A percentile compares a stretch with the other conserved stretches of the same genome.
Evolutionary conservation across 1,140 invertebrate genomes (phyloP).

Genomic region (Hesperophylax magnus): DNA sequence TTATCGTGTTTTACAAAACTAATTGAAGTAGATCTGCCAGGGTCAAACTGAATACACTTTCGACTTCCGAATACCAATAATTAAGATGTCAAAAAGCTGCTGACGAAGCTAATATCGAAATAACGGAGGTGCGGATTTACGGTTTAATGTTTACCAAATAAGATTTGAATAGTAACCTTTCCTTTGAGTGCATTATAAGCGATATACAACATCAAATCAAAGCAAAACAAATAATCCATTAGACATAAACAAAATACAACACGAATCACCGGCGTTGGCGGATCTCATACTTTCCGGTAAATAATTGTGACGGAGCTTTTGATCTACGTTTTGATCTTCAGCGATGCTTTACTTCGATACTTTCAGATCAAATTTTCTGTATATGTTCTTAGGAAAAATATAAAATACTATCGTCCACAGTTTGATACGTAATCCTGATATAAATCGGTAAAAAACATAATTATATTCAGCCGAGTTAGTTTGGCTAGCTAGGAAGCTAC

Average conservation of each 20-base stretch:
- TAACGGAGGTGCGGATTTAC: neutral
- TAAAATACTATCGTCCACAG: too few relatives aligned
- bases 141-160: too few relatives aligned
- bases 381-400: too few relatives aligned
- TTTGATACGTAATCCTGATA: too few relatives aligned
- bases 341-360: neutral
- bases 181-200: constrained; percentile 23
- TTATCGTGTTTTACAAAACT: too few relatives aligned
- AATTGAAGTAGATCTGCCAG: too few relatives aligned
- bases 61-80: neutral
- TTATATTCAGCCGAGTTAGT: too few relatives aligned
- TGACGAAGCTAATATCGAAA: neutral
- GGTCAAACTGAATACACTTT: too few relatives aligned
- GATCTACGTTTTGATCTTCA: neutral
- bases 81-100: constrained; percentile 21
- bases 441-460: too few relatives aligned
- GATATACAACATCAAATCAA: constrained; percentile 15
- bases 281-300: neutral
- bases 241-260: constrained; percentile 16
- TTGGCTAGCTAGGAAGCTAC: too few relatives aligned
- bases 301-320: constrained; percentile 6
- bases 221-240: constrained; percentile 36
- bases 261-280: constrained; percentile 9
- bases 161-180: neutral
- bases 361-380: too few relatives aligned